Percentiles rank a stretch among this genome's conserved stretches.
Conservation (phyloP, 2,797 vertebrate species). For the Hippoglossus hippoglossus region DNA sequence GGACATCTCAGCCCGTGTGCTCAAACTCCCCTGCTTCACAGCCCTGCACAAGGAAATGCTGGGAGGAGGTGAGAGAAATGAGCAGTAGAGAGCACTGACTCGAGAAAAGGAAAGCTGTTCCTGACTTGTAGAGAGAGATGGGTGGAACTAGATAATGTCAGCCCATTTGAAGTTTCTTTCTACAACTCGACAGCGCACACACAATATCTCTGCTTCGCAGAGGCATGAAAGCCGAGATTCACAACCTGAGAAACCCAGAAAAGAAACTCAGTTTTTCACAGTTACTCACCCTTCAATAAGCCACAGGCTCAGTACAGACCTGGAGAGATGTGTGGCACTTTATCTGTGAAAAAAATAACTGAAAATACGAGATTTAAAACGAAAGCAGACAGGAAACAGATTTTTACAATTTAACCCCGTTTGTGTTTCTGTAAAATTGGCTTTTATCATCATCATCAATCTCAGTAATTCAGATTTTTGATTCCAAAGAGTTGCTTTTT, state of each 20-base stretch:
- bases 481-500: too few relatives aligned
- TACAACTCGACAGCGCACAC: neutral
- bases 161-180: slow-evolving; percentile 19
- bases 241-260: neutral
- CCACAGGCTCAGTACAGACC: too few relatives aligned
- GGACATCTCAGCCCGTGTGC: slow-evolving; percentile 96
- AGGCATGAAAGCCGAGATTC: slow-evolving; percentile 1
- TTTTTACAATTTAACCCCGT: too few relatives aligned
- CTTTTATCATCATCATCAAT: too few relatives aligned
- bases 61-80: slow-evolving; percentile 90
- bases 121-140: slow-evolving; percentile 2
- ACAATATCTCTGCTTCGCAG: slow-evolving; percentile 3
- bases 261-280: neutral
- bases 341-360: too few relatives aligned
- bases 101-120: slow-evolving; percentile 8
- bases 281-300: neutral
- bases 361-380: too few relatives aligned
- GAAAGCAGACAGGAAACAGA: too few relatives aligned
- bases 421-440: too few relatives aligned
- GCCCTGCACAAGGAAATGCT: slow-evolving; percentile 98
- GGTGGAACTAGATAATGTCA: slow-evolving; percentile 3
- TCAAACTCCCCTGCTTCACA: slow-evolving; percentile 94
- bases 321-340: too few relatives aligned
- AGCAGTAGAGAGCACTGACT: neutral
- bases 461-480: too few relatives aligned